Evolutionary conservation across 1,140 invertebrate genomes (phyloP).

Genomic region (Ceratina australensis): DNA sequence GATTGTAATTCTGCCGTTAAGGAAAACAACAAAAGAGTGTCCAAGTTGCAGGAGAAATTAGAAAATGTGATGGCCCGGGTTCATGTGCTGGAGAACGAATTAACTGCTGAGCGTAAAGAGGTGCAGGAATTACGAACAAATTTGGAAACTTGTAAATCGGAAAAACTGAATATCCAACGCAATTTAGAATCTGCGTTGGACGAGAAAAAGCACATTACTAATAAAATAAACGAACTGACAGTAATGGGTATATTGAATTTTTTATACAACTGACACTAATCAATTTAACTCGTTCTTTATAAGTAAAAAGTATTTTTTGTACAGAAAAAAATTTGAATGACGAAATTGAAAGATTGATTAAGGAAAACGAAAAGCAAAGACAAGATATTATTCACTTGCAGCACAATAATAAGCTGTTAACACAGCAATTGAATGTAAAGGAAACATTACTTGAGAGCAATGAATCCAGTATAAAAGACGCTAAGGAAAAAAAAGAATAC

Average conservation of each 20-base stretch:
- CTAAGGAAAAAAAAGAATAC: slow-evolving; percentile 55
- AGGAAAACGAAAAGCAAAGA: slow-evolving; percentile 72
- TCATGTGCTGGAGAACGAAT: slow-evolving; percentile 78
- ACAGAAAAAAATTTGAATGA: slow-evolving; percentile 79
- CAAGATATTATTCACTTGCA: slow-evolving; percentile 77
- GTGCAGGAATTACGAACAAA: slow-evolving; percentile 78
- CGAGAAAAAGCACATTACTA: slow-evolving; percentile 80
- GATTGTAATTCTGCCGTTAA: no score
- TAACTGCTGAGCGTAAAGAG: slow-evolving; percentile 75
- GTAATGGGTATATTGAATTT: slow-evolving; percentile 74
- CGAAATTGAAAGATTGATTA: slow-evolving; percentile 77
- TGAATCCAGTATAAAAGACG: neutral
- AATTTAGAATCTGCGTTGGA: slow-evolving; percentile 82
- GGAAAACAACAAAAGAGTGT: slow-evolving; percentile 71
- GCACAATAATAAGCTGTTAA: slow-evolving; percentile 63
- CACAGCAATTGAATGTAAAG: slow-evolving; percentile 46
- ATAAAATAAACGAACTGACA: slow-evolving; percentile 79
- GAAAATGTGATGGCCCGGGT: slow-evolving; percentile 77
- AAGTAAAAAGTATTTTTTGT: neutral
- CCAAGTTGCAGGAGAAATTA: slow-evolving; percentile 76
- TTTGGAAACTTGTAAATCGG: slow-evolving; percentile 77
- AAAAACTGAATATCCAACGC: slow-evolving; percentile 79
- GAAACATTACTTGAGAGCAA: slow-evolving; percentile 25
- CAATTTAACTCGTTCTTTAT: neutral
- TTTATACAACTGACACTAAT: neutral